Conservation (phyloP, 2,797 vertebrate species). For the Halcyon badia region DNA sequence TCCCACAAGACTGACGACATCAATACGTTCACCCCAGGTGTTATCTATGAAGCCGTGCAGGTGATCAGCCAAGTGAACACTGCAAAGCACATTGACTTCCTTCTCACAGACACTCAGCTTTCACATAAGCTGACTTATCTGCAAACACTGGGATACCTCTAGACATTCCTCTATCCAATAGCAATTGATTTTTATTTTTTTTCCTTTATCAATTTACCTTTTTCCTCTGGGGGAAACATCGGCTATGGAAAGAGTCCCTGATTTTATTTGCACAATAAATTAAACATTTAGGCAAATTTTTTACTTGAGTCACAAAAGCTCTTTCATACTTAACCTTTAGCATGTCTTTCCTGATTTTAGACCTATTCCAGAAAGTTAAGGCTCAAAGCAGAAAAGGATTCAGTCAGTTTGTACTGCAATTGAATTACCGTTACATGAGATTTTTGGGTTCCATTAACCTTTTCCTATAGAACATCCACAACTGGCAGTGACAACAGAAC, state of each 20-base stretch:
- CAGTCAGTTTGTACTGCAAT: background rate
- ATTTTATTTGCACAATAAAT: background rate
- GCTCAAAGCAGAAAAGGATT: background rate
- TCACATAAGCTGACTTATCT: background rate
- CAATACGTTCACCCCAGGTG: fast-evolving
- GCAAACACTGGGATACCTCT: background rate
- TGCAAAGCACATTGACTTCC: background rate
- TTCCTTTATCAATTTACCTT: background rate
- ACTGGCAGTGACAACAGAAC: background rate
- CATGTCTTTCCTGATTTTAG: background rate
- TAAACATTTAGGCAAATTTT: background rate
- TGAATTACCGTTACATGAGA: slow-evolving; percentile 12
- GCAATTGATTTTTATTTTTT: background rate
- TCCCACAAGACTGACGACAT: fast-evolving
- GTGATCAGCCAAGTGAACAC: background rate
- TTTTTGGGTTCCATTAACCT: background rate
- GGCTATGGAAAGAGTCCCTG: background rate
- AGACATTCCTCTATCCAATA: background rate
- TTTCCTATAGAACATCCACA: background rate
- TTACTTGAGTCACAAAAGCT: background rate
- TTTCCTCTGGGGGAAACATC: background rate
- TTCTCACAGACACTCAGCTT: background rate
- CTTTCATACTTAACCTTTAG: background rate
- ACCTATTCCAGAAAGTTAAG: background rate
- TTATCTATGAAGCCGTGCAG: background rate